phyloP scores from a whole-genome alignment of 2,888 invertebrate species.

The Sinohyriopsis cumingii region DNA sequence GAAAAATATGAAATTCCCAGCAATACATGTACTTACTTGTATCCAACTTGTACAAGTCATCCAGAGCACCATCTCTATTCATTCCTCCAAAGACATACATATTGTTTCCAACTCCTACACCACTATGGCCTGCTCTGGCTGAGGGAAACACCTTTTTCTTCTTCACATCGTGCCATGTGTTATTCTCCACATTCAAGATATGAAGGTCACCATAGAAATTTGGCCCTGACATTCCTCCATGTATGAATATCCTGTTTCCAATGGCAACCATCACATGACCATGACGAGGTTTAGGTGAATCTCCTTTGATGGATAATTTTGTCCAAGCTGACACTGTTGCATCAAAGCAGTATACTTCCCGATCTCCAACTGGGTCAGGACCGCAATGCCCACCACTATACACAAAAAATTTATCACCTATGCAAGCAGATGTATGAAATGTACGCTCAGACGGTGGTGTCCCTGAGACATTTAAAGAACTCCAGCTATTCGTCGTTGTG shows the following conservation, averaged over 20 bases:
- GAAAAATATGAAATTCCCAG: neutral
- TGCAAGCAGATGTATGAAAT: slow-evolving; percentile 60
- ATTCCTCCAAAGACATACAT: slow-evolving; percentile 71
- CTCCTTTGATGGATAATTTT: slow-evolving; percentile 57
- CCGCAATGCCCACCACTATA: slow-evolving; percentile 70
- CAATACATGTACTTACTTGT: slow-evolving; percentile 55
- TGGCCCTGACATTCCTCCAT: slow-evolving; percentile 70
- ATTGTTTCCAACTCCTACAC: slow-evolving; percentile 49
- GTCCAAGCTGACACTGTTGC: slow-evolving; percentile 58
- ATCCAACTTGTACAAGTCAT: slow-evolving; percentile 66
- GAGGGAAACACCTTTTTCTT: slow-evolving; percentile 59
- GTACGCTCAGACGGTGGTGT: slow-evolving; percentile 65
- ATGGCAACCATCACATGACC: slow-evolving; percentile 68
- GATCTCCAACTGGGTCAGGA: slow-evolving; percentile 66
- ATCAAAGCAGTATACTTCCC: slow-evolving; percentile 67
- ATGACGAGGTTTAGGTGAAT: slow-evolving; percentile 69
- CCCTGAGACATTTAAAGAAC: slow-evolving; percentile 46
- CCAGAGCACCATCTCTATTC: slow-evolving; percentile 67
- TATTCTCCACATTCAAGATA: slow-evolving; percentile 63
- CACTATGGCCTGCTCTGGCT: slow-evolving; percentile 69
- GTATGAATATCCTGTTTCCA: slow-evolving; percentile 63
- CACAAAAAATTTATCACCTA: slow-evolving; percentile 63
- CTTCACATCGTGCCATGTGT: slow-evolving; percentile 61
- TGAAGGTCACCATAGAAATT: slow-evolving; percentile 70
- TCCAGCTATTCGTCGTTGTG: slow-evolving; percentile 55